These are phyloP conservation scores for Leptinotarsa juncta DNA, from an alignment of 2,888 invertebrate genomes.

Conservation along the genomic window DNA sequence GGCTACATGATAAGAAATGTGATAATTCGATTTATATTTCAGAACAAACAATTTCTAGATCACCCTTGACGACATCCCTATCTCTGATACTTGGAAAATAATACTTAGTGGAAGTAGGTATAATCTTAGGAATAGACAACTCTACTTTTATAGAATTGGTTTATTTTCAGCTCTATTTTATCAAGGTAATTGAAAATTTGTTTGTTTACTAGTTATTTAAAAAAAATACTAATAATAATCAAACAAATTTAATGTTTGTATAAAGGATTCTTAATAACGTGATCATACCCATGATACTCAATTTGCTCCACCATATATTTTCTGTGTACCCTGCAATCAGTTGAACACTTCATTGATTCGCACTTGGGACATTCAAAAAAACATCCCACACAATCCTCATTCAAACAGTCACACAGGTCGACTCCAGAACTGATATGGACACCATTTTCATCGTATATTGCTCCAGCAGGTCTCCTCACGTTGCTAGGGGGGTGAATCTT, in stretches of 20 bases:
- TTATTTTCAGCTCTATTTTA: too few relatives aligned
- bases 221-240: neutral
- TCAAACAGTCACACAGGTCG: slow-evolving; percentile 89
- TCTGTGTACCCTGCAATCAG: slow-evolving; percentile 82
- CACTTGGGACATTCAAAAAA: slow-evolving; percentile 85
- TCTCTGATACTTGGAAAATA: too few relatives aligned
- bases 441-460: slow-evolving; percentile 79
- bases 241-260: slow-evolving; percentile 36
- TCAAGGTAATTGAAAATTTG: too few relatives aligned
- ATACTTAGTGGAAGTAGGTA: too few relatives aligned
- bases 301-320: slow-evolving; percentile 84
- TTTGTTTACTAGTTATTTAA: too few relatives aligned
- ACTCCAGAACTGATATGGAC: slow-evolving; percentile 72
- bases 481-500: slow-evolving; percentile 71
- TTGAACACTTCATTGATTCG: slow-evolving; percentile 80
- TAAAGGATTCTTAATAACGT: slow-evolving; percentile 71
- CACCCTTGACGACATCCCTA: too few relatives aligned
- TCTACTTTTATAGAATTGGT: too few relatives aligned
- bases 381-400: slow-evolving; percentile 83
- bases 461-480: slow-evolving; percentile 66
- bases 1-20: too few relatives aligned
- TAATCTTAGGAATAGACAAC: too few relatives aligned
- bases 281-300: slow-evolving; percentile 83
- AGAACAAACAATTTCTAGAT: too few relatives aligned
- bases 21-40: too few relatives aligned